Evolutionary conservation across 2,888 invertebrate species (phyloP).

Genomic region (Eupsilia transversa): DNA sequence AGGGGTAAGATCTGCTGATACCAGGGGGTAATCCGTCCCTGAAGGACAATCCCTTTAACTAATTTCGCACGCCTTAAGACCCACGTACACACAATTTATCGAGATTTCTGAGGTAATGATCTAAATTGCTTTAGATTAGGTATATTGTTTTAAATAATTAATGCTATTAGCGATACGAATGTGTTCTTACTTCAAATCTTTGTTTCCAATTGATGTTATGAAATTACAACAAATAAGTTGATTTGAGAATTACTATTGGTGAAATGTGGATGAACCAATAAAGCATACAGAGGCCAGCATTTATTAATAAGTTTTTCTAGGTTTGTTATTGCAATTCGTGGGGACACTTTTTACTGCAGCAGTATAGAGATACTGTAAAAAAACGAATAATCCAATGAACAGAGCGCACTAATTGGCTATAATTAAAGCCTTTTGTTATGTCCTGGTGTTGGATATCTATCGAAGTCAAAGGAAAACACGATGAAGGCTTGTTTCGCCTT

Average conservation of each 20-base stretch:
- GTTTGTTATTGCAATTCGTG: too few relatives aligned
- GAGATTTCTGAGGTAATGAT: conserved; percentile 13
- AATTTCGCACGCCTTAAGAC: conserved; percentile 22
- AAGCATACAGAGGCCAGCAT: too few relatives aligned
- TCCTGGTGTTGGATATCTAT: not conserved
- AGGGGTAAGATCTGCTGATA: conserved; percentile 15
- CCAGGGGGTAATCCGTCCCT: conserved; percentile 9
- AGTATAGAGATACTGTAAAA: too few relatives aligned
- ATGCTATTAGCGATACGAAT: not conserved
- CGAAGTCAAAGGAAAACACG: not conserved
- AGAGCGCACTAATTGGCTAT: not conserved
- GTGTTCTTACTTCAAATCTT: not conserved
- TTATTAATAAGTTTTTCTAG: too few relatives aligned
- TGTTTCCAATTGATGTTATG: not conserved
- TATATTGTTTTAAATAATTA: not conserved
- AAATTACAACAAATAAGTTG: too few relatives aligned
- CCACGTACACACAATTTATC: conserved; percentile 42
- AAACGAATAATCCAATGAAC: not conserved
- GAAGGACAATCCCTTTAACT: conserved; percentile 26
- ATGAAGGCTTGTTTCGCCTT: not conserved
- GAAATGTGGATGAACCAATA: too few relatives aligned
- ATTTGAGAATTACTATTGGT: too few relatives aligned
- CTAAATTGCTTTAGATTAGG: conserved; percentile 15
- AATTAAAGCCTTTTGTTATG: not conserved
- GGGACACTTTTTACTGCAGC: too few relatives aligned